Conservation (phyloP, 2,888 invertebrate species). For the Limnephilus lunatus region DNA sequence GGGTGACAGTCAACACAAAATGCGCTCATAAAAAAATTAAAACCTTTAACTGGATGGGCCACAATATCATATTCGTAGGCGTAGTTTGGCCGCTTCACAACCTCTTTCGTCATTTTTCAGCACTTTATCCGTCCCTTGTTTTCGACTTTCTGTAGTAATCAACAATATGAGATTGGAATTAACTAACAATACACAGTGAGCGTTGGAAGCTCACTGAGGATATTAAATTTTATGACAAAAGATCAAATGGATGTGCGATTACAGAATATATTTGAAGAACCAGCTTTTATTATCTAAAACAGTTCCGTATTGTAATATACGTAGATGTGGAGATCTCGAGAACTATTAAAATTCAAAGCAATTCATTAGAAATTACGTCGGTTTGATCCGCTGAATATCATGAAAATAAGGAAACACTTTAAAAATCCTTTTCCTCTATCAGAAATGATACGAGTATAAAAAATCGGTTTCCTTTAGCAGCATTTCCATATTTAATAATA, state of each 20-base stretch:
- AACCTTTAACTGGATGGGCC: constrained; percentile 20
- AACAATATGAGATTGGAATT: background rate
- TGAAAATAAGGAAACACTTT: too few species aligned
- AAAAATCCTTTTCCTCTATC: too few species aligned
- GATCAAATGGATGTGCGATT: background rate
- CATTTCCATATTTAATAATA: too few species aligned
- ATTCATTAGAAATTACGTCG: background rate
- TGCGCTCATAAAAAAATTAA: too few species aligned
- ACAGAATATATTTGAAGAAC: background rate
- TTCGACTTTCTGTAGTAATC: background rate
- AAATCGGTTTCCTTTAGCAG: too few species aligned
- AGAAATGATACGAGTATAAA: too few species aligned
- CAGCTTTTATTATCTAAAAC: background rate
- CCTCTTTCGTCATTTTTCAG: background rate
- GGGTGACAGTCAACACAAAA: too few species aligned
- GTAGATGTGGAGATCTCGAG: background rate
- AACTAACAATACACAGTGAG: background rate
- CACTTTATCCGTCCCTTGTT: background rate
- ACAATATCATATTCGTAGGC: constrained; percentile 17
- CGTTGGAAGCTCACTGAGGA: background rate
- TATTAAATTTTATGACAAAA: background rate
- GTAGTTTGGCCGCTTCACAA: background rate
- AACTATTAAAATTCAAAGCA: background rate
- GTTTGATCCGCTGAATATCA: too few species aligned
- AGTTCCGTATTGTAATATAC: background rate